Evolutionary conservation across 37 sponge, comb jelly and placozoan species (phyloP).

Genomic region (Agelas oroides): DNA sequence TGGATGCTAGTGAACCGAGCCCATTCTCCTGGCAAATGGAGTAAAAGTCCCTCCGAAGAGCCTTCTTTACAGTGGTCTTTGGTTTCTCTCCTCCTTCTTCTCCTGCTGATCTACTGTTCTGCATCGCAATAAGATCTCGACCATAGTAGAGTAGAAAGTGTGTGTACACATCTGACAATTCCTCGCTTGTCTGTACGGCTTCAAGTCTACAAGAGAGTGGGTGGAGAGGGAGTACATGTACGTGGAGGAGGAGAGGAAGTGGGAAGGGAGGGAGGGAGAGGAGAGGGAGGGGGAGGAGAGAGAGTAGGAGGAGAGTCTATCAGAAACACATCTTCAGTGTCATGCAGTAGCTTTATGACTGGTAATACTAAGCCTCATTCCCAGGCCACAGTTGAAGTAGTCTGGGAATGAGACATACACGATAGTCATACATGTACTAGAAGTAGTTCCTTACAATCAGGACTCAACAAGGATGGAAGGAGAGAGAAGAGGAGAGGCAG

Average conservation of each 20-base stretch:
- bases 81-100: neutral
- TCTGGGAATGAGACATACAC: no score
- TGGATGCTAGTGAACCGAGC: conserved; percentile 81
- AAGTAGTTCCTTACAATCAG: no score
- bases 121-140: conserved; percentile 84
- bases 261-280: no score
- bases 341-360: no score
- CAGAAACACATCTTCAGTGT: no score
- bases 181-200: conserved; percentile 82
- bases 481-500: no score
- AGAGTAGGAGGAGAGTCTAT: no score
- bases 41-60: conserved; percentile 78
- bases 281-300: no score
- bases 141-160: conserved; percentile 93
- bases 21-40: conserved; percentile 90
- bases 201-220: conserved; percentile 55
- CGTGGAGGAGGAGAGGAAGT: neutral
- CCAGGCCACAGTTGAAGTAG: no score
- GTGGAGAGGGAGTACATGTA: neutral
- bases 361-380: no score
- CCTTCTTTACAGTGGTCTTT: conserved; percentile 49
- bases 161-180: conserved; percentile 89
- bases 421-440: no score
- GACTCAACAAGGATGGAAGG: no score
- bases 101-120: conserved; percentile 34